These are phyloP conservation scores for Coregonus sp. DNA, from an alignment of 2,797 vertebrate genomes.

Conservation along the genomic window DNA sequence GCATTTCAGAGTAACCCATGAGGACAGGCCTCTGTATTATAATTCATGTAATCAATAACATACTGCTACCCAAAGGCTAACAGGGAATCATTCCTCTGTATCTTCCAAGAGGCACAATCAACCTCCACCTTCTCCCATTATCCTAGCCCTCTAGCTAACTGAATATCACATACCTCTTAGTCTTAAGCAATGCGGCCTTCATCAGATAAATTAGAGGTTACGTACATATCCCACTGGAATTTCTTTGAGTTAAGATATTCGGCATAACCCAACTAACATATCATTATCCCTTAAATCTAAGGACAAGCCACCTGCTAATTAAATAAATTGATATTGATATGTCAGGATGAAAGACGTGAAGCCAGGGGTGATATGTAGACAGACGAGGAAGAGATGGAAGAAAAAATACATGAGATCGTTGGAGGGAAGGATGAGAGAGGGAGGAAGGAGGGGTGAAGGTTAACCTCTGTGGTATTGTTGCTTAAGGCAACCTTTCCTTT, in stretches of 20 bases:
- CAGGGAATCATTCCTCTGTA: background rate
- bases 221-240: conserved; percentile 47
- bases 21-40: background rate
- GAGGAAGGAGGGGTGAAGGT: conserved; percentile 4
- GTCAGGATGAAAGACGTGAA: conserved; percentile 43
- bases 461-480: conserved; percentile 66
- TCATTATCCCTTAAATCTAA: conserved; percentile 68
- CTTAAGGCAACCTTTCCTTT: conserved; percentile 69
- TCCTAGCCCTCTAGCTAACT: conserved; percentile 23
- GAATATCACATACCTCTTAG: conserved; percentile 47
- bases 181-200: conserved; percentile 56
- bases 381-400: conserved; percentile 35
- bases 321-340: conserved; percentile 71
- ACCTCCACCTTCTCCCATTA: conserved; percentile 33
- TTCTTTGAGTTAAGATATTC: conserved; percentile 64
- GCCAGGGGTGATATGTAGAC: conserved; percentile 39
- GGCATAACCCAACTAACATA: conserved; percentile 52
- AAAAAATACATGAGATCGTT: conserved; percentile 33
- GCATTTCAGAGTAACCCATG: background rate
- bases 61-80: background rate
- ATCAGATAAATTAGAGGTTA: conserved; percentile 32
- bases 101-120: conserved; percentile 38
- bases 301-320: conserved; percentile 71
- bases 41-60: conserved; percentile 11
- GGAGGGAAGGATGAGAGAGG: conserved; percentile 22